phyloP scores from a whole-genome alignment of 2,113 vertebrate species.

The Glaucomys volans region DNA sequence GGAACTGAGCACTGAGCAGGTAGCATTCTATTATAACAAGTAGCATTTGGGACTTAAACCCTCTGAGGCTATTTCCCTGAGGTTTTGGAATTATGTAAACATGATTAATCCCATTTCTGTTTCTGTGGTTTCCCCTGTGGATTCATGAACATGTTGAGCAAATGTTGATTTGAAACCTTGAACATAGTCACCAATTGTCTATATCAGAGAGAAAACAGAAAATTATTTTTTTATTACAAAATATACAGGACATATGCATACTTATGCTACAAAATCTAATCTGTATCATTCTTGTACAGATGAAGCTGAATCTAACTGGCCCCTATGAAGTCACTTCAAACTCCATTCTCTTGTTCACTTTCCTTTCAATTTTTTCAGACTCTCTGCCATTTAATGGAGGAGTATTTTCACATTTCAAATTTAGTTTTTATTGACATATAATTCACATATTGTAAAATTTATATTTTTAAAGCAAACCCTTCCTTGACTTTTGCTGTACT shows the following conservation, averaged over 20 bases:
- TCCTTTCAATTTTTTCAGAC: not conserved
- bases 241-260: not conserved
- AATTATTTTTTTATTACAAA: not conserved
- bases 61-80: not conserved
- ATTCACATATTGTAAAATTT: not conserved
- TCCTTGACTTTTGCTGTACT: not conserved
- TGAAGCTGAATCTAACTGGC: not conserved
- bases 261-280: not conserved
- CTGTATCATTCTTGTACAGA: not conserved
- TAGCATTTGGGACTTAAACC: not conserved
- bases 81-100: not conserved
- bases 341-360: not conserved
- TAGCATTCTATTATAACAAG: not conserved
- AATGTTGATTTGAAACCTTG: not conserved
- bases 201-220: not conserved
- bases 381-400: not conserved
- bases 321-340: not conserved
- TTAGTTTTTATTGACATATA: not conserved
- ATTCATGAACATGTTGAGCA: not conserved
- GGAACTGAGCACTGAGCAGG: not conserved
- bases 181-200: not conserved
- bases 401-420: not conserved
- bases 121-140: not conserved
- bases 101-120: not conserved
- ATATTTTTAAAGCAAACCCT: not conserved